These are phyloP conservation scores for Periophthalmodon schlosseri DNA, from an alignment of 2,113 vertebrate species.

Conservation along the genomic window DNA sequence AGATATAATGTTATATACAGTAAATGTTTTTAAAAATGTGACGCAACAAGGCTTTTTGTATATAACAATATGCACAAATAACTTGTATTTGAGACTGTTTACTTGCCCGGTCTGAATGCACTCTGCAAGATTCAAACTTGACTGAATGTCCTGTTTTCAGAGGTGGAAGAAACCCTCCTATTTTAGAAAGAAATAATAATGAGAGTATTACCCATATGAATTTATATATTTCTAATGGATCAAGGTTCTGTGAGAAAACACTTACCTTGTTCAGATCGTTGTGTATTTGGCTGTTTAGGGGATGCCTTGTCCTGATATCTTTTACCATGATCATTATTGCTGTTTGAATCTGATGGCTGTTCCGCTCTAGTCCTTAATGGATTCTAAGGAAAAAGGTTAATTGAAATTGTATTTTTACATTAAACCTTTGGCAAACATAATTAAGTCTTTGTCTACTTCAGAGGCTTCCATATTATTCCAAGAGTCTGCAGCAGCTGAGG, in stretches of 20 bases:
- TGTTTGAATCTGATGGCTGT: background rate
- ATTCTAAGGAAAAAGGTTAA: conserved; percentile 11
- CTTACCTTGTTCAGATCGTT: conserved; percentile 6
- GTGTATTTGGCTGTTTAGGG: background rate
- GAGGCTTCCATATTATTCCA: conserved; percentile 19
- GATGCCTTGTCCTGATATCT: background rate
- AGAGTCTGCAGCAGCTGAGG: conserved; percentile 27
- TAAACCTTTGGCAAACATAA: conserved; percentile 27
- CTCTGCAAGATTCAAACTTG: background rate
- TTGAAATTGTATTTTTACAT: background rate
- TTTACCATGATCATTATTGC: background rate
- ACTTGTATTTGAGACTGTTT: background rate
- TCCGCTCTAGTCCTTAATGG: background rate
- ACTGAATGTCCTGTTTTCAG: conserved; percentile 11
- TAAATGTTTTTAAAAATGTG: too few species aligned
- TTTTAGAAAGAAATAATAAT: background rate
- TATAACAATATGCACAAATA: background rate
- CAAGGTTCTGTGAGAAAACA: background rate
- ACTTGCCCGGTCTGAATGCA: conserved; percentile 18
- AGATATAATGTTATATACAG: background rate
- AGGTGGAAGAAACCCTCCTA: conserved; percentile 31
- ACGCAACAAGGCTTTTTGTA: background rate
- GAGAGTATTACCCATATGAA: too few species aligned
- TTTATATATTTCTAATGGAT: background rate
- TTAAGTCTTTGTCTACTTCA: conserved; percentile 19